phyloP scores from a whole-genome alignment of 2,888 invertebrate genomes.

The Tethea ocularis region DNA sequence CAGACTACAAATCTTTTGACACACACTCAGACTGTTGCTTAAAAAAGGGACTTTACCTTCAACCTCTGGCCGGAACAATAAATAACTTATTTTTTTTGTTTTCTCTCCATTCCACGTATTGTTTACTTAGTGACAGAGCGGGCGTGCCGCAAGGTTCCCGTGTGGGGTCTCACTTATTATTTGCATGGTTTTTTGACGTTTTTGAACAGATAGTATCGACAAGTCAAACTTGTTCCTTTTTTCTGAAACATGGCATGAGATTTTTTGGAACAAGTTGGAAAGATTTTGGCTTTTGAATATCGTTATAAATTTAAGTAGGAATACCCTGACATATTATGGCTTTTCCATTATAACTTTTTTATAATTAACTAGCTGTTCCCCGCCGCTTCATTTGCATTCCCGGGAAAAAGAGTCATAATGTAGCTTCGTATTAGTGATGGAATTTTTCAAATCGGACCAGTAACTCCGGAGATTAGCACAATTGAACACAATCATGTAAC shows the following conservation, averaged over 20 bases:
- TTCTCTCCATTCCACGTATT: slow-evolving; percentile 46
- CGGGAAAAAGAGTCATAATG: too few relatives aligned
- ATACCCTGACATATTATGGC: too few relatives aligned
- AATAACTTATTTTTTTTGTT: slow-evolving; percentile 50
- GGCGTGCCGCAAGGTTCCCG: slow-evolving; percentile 42
- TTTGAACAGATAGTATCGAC: slow-evolving; percentile 32
- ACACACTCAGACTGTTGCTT: slow-evolving; percentile 13
- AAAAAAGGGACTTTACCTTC: slow-evolving; percentile 36
- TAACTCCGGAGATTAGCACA: too few relatives aligned
- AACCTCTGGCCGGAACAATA: slow-evolving; percentile 58
- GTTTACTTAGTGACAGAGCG: slow-evolving; percentile 54
- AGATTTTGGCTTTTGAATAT: not conserved
- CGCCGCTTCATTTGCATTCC: too few relatives aligned
- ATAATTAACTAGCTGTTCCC: too few relatives aligned
- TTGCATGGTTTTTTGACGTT: slow-evolving; percentile 39
- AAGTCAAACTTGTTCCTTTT: slow-evolving; percentile 23
- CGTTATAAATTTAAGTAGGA: too few relatives aligned
- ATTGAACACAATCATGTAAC: too few relatives aligned
- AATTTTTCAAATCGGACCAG: too few relatives aligned
- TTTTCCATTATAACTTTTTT: too few relatives aligned
- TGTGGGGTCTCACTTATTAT: slow-evolving; percentile 40
- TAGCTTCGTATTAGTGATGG: too few relatives aligned
- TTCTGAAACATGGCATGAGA: not conserved
- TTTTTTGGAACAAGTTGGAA: not conserved
- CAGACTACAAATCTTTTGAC: slow-evolving; percentile 14